A percentile compares a stretch with the other conserved stretches of the same genome.
Evolutionary conservation across 2,113 vertebrate species (phyloP).

Genomic region (Acanthochromis polyacanthus): DNA sequence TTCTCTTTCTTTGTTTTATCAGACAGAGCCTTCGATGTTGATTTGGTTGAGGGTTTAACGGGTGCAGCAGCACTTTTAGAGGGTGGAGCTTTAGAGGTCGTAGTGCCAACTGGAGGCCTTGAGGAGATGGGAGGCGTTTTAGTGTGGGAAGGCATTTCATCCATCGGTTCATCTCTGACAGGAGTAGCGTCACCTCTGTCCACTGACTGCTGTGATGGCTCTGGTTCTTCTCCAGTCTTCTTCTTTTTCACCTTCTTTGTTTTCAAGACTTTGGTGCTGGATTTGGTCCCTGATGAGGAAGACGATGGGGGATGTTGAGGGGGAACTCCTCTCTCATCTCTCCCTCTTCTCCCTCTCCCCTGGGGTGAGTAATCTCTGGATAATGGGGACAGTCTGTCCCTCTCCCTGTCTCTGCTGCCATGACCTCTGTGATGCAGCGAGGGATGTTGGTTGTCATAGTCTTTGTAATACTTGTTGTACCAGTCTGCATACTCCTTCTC

Average conservation of each 20-base stretch:
- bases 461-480: slow-evolving; percentile 97
- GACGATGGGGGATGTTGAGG: slow-evolving; percentile 80
- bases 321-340: slow-evolving; percentile 88
- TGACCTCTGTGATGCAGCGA: slow-evolving; percentile 68
- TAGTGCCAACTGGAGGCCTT: slow-evolving; percentile 27
- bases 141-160: slow-evolving; percentile 74
- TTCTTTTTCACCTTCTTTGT: slow-evolving; percentile 92
- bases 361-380: slow-evolving; percentile 92
- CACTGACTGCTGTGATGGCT: slow-evolving; percentile 86
- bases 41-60: slow-evolving; percentile 82
- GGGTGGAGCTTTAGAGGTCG: slow-evolving; percentile 53
- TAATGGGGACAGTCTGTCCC: slow-evolving; percentile 83
- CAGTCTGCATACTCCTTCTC: slow-evolving; percentile 95
- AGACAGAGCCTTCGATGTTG: slow-evolving; percentile 51
- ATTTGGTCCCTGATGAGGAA: slow-evolving; percentile 70
- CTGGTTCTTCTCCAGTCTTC: slow-evolving; percentile 91
- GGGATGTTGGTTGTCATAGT: slow-evolving; percentile 79
- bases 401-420: slow-evolving; percentile 74
- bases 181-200: slow-evolving; percentile 97
- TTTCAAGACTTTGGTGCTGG: slow-evolving; percentile 86
- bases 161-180: slow-evolving; percentile 97
- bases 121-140: slow-evolving; percentile 70
- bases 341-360: slow-evolving; percentile 89
- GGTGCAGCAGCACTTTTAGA: slow-evolving; percentile 84
- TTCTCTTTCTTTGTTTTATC: slow-evolving; percentile 76